Evolutionary conservation across 2,888 invertebrate genomes (phyloP).

Genomic region (Helleia helle): DNA sequence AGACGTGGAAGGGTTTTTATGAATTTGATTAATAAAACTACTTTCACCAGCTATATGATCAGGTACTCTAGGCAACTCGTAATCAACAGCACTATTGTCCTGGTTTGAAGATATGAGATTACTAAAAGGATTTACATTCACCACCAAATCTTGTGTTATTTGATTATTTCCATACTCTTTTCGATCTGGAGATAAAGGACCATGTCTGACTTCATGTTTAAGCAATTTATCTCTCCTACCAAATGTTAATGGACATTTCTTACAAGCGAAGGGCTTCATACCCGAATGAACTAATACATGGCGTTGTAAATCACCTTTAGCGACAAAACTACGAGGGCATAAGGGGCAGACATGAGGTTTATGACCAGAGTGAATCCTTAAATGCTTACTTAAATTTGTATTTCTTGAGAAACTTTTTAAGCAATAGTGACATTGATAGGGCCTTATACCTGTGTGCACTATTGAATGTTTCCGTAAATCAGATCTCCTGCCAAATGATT

Average conservation of each 20-base stretch:
- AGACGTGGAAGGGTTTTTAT: conserved; percentile 42
- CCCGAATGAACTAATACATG: conserved; percentile 80
- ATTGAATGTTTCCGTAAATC: conserved; percentile 83
- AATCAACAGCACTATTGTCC: conserved; percentile 40
- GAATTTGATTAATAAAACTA: conserved; percentile 53
- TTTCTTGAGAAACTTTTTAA: conserved; percentile 84
- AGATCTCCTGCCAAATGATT: conserved; percentile 80
- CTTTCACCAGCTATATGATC: conserved; percentile 68
- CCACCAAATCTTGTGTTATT: conserved; percentile 71
- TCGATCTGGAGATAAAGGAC: conserved; percentile 41
- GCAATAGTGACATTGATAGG: conserved; percentile 82
- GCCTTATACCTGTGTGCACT: conserved; percentile 84
- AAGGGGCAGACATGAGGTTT: conserved; percentile 82
- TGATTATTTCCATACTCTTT: conserved; percentile 44
- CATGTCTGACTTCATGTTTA: conserved; percentile 78
- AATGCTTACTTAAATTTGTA: conserved; percentile 83
- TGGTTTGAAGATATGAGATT: conserved; percentile 53
- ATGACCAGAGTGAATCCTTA: conserved; percentile 80
- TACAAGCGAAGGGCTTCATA: conserved; percentile 77
- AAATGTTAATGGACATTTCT: conserved; percentile 78
- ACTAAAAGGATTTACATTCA: conserved; percentile 75
- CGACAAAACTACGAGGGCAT: conserved; percentile 82
- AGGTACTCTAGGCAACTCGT: conserved; percentile 64
- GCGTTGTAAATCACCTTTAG: conserved; percentile 77
- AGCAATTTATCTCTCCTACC: conserved; percentile 79